Base-by-base conservation (phyloP, 2,113 vertebrate species). In the Cromileptes altivelis region DNA sequence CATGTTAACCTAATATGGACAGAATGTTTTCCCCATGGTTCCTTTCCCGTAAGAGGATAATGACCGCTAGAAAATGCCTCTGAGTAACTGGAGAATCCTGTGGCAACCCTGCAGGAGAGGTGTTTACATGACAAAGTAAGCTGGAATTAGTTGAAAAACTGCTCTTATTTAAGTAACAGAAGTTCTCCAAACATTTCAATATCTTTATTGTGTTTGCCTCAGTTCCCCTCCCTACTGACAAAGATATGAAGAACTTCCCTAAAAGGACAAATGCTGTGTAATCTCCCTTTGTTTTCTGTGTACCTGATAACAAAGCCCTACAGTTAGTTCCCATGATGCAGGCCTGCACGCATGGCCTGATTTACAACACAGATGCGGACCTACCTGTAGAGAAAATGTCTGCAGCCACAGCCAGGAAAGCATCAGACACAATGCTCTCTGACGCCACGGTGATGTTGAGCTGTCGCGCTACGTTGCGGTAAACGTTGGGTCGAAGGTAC, bases 311-410 rank as follows among this genome's bases (percentile, higher is more conserved):
- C 40, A 62, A 72, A 57, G 33, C n/a, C 50, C 9, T 27, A 37
- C 17, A 62, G n/a, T 27, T 56, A 19, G 21, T 68, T 78, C 45
- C 69, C 18, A 50, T 56, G 14, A 70, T 14, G 27, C 60, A 67
- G 27, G 2, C 9, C 17, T 49, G 27, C n/a, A 14, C 1, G 9
- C 12, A 8, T 6, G 14, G 30, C 33, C 52, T 42, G 19, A 55
- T 70, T 78, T 50, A 82, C 21, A 62, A 4, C 6, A 52, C 49
- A 55, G 11, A 55, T 14, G 21, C 14, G 11, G 52, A 88, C 88
- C 30, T 86, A 99, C 98, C 98, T 95, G 98, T 97, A 0, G 96
- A 96, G 93, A 99, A 99, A 67, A 99, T 97, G 88, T 99, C 97
- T 0, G 97, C 92, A 0, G 98, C 98, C n/a, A 99, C 97, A 0